Evolutionary conservation across 1,140 invertebrate genomes (phyloP), one percentile per base, ranked within the genome.

Genomic region (Andrena cerasifolii): DNA sequence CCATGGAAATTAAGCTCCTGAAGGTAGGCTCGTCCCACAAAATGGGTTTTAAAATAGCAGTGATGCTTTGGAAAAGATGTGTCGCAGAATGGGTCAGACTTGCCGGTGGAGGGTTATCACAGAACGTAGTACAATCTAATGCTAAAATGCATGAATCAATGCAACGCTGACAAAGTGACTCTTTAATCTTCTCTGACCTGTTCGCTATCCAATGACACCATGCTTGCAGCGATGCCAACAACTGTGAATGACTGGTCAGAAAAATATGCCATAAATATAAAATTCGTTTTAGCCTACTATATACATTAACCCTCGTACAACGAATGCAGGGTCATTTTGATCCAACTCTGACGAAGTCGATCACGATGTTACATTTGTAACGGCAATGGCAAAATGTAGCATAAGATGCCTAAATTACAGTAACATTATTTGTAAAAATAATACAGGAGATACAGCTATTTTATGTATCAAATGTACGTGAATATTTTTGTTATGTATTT

Each of bases 141-240:
- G 87, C 87, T 87, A 88, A 91, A 40, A 91, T 86, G 47, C 90
- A 91, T 0, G 86, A 86, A 65, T 90, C 82, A 36, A 90, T 86
- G 59, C 88, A 91, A 65, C 87, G 86, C 59, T 91, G 84, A 79
- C 88, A 88, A 47, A 92, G 80, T 6, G 65, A 72, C 58, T 90
- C 90, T 53, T 88, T 90, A 16, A 62, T 40, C 77, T 91, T 91
- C n/a, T 91, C 90, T 14, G 90, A 79, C 33, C 82, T 89, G 72
- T 91, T 90, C 28, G 83, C 86, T 65, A 94, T 90, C 95, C 95
- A 96, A 83, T 95, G 94, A 77, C 94, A 93, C 93, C 94, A 96
- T 0, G 95, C 94, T 88, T 95, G 94, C 28, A 96, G 88, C 5
- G 95, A 94, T 14, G 95, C 95, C 45, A 96, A 89, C 24, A 95